These are phyloP conservation scores for Semotilus atromaculatus DNA, from an alignment of 2,797 vertebrate species.

Conservation along the genomic window DNA sequence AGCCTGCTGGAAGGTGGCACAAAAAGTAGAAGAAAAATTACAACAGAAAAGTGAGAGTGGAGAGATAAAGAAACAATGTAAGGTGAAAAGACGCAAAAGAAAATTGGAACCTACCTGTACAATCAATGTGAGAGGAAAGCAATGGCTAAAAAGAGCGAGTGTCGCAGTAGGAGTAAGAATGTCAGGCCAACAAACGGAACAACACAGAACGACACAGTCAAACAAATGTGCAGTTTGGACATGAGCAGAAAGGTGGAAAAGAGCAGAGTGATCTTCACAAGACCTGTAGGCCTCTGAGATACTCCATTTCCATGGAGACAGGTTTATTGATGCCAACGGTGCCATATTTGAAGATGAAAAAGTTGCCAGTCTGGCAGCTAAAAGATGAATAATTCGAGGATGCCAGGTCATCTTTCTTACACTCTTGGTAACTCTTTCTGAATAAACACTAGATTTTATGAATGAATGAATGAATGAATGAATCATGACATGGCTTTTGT, in stretches of 20 bases:
- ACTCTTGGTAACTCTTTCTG: neutral
- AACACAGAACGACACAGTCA: conserved; percentile 10
- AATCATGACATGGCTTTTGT: neutral
- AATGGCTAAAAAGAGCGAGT: neutral
- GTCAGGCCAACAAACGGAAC: conserved; percentile 22
- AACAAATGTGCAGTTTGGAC: conserved; percentile 19
- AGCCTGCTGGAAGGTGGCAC: neutral
- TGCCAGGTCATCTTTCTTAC: neutral
- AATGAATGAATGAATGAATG: too few relatives aligned
- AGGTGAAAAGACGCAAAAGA: conserved; percentile 11
- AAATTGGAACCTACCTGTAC: neutral
- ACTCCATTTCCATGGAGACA: neutral
- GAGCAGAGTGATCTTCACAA: neutral
- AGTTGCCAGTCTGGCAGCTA: conserved; percentile 31
- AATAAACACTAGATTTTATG: neutral
- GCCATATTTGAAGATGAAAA: conserved; percentile 37
- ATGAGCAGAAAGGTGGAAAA: conserved; percentile 10
- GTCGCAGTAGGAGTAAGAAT: neutral
- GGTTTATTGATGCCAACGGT: neutral
- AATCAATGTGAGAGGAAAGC: conserved; percentile 16
- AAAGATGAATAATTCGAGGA: conserved; percentile 51
- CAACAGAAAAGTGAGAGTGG: neutral
- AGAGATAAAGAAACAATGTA: neutral
- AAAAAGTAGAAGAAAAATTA: conserved; percentile 1
- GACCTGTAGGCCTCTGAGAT: neutral